Percentiles rank a stretch among this genome's conserved stretches.
phyloP scores from a whole-genome alignment of 1,140 invertebrate species.

The Physella acuta region DNA sequence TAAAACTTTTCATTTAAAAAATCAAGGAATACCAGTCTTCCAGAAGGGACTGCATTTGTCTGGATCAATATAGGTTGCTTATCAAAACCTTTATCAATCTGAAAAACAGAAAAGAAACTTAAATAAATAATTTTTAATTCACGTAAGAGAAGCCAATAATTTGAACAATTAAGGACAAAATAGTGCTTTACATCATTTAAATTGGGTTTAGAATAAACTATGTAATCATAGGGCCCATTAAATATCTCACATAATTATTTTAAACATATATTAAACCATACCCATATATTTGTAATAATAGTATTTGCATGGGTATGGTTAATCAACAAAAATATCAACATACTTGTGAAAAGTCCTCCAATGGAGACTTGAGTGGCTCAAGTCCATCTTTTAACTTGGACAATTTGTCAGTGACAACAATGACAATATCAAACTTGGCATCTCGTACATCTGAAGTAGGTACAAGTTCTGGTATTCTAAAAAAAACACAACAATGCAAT shows the following conservation, averaged over 20 bases:
- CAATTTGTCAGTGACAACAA: constrained; percentile 52
- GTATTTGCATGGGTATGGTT: too few relatives aligned
- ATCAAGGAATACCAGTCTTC: constrained; percentile 44
- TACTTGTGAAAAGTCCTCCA: constrained; percentile 49
- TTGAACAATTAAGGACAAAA: too few relatives aligned
- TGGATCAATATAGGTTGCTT: constrained; percentile 63
- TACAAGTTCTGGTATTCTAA: constrained; percentile 40
- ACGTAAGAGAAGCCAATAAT: background rate
- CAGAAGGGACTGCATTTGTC: constrained; percentile 66
- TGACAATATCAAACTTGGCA: constrained; percentile 54
- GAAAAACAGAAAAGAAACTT: constrained; percentile 20
- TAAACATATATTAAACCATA: too few relatives aligned
- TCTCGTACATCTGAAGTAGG: constrained; percentile 45
- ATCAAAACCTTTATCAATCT: constrained; percentile 50
- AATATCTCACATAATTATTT: background rate
- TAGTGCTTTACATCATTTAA: background rate
- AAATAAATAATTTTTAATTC: constrained; percentile 2
- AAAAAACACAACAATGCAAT: constrained; percentile 5
- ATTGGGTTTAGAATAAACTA: background rate
- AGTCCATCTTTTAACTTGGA: constrained; percentile 48
- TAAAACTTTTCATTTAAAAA: too few relatives aligned
- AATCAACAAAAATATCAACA: too few relatives aligned
- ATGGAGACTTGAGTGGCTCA: constrained; percentile 37
- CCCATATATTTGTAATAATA: too few relatives aligned
- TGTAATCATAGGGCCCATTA: background rate